These are phyloP conservation scores for Dreissena polymorpha DNA, from an alignment of 1,140 invertebrate genomes.

Conservation along the genomic window DNA sequence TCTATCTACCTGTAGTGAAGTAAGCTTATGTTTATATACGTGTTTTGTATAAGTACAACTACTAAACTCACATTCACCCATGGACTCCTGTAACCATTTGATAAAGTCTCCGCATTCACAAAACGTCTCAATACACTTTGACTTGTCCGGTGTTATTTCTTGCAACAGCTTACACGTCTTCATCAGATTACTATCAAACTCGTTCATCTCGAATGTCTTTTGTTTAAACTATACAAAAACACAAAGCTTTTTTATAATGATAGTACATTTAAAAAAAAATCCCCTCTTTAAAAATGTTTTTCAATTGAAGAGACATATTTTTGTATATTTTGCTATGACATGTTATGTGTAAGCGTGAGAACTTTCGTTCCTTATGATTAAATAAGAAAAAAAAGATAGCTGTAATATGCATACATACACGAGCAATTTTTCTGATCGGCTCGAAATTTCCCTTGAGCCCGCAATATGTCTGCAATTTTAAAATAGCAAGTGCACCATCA, in stretches of 20 bases:
- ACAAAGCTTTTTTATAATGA: too few relatives aligned
- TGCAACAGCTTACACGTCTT: constrained; percentile 56
- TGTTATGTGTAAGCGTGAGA: neutral
- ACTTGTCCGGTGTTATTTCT: constrained; percentile 54
- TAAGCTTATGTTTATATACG: too few relatives aligned
- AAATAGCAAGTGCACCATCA: constrained; percentile 20
- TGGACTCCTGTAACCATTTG: constrained; percentile 67
- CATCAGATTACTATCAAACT: constrained; percentile 60
- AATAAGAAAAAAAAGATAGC: neutral
- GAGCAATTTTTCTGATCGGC: constrained; percentile 16
- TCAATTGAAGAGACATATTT: neutral
- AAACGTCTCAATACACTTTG: constrained; percentile 65
- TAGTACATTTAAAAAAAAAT: too few relatives aligned
- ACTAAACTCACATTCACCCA: constrained; percentile 55
- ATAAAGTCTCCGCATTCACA: constrained; percentile 61
- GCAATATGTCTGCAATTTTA: constrained; percentile 10
- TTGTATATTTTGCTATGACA: neutral
- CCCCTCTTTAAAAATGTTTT: neutral
- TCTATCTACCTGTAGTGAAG: too few relatives aligned
- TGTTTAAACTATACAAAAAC: too few relatives aligned
- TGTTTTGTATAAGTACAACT: too few relatives aligned
- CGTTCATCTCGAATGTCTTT: constrained; percentile 29
- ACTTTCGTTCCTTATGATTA: too few relatives aligned
- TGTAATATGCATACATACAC: neutral
- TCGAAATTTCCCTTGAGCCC: constrained; percentile 20